These are phyloP conservation scores for Siphonodentalium dalli DNA, from an alignment of 2,888 invertebrate species.

Conservation along the genomic window DNA sequence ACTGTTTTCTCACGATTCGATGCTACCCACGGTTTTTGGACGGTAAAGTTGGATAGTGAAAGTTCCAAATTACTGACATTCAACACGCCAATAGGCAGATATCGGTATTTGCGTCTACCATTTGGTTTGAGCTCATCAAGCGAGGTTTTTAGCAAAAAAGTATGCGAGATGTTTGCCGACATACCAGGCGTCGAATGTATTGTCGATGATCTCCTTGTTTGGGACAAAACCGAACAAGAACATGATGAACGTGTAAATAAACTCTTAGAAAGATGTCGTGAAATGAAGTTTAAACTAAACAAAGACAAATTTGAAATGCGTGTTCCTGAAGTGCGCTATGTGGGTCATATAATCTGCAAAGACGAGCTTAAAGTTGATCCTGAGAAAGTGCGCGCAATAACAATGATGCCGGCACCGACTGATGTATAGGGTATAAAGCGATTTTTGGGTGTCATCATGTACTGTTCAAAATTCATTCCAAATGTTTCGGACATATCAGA, in stretches of 20 bases:
- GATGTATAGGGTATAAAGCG: constrained; percentile 8
- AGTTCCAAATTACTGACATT: constrained; percentile 18
- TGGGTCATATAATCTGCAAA: constrained; percentile 10
- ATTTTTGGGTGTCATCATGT: constrained; percentile 1
- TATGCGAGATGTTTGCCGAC: constrained; percentile 1
- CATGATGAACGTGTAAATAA: constrained; percentile 7
- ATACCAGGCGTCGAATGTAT: constrained; percentile 5
- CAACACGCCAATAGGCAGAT: constrained; percentile 12
- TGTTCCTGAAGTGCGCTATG: constrained; percentile 13
- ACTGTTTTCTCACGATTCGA: constrained; percentile 13
- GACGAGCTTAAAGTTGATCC: constrained; percentile 11
- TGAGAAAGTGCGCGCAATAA: constrained; percentile 10
- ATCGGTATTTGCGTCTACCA: constrained; percentile 4
- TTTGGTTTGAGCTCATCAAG: constrained; percentile 9
- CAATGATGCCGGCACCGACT: constrained; percentile 9
- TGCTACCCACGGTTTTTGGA: constrained; percentile 20
- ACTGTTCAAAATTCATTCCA: constrained; percentile 4
- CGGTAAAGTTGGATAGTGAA: constrained; percentile 5
- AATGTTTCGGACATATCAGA: constrained; percentile 7
- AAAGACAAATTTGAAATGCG: constrained; percentile 7
- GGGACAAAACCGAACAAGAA: constrained; percentile 2
- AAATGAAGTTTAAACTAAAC: constrained; percentile 16
- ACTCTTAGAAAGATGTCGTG: constrained; percentile 6
- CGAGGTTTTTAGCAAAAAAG: constrained; percentile 8
- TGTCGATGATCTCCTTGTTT: constrained; percentile 14